Percentiles rank a stretch among this genome's conserved stretches.
These are phyloP conservation scores for Furcifer pardalis DNA, from an alignment of 2,797 vertebrate species.

Conservation along the genomic window DNA sequence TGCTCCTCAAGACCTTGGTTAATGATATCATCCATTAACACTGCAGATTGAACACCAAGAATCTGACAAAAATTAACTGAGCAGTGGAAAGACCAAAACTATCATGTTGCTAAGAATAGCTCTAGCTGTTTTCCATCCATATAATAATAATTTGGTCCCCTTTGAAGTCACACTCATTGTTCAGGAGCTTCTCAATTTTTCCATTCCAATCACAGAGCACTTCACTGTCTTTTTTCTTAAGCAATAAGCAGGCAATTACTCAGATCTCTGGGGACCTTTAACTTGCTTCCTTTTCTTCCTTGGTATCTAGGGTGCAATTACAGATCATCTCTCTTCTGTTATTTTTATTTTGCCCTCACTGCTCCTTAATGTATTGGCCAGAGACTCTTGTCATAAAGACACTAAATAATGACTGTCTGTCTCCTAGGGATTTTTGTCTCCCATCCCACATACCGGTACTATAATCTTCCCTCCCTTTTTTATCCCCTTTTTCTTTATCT, in stretches of 20 bases:
- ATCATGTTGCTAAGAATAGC: slow-evolving; percentile 26
- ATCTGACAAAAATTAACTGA: slow-evolving; percentile 44
- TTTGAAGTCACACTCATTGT: slow-evolving; percentile 18
- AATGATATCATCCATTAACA: slow-evolving; percentile 62
- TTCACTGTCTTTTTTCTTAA: slow-evolving; percentile 43
- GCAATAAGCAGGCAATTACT: slow-evolving; percentile 57
- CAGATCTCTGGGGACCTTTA: slow-evolving; percentile 32
- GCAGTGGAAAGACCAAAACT: slow-evolving; percentile 49
- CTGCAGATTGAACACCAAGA: slow-evolving; percentile 46
- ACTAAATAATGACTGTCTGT: slow-evolving; percentile 21
- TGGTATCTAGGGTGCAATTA: slow-evolving; percentile 27
- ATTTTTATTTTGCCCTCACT: slow-evolving; percentile 34
- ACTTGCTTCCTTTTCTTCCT: slow-evolving; percentile 35
- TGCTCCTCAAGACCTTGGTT: slow-evolving; percentile 59
- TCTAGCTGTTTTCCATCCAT: slow-evolving; percentile 30
- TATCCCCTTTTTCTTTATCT: neutral
- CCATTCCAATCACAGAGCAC: slow-evolving; percentile 26
- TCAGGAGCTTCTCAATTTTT: slow-evolving; percentile 44
- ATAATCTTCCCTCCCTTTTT: neutral
- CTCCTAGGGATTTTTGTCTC: neutral
- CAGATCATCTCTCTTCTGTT: slow-evolving; percentile 20
- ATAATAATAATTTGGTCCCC: slow-evolving; percentile 8
- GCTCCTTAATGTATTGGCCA: slow-evolving; percentile 20
- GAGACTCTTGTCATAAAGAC: slow-evolving; percentile 16
- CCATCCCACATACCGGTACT: neutral